These are phyloP conservation scores for Chymomyza amoena DNA, from an alignment of 2,888 invertebrate genomes.

Conservation along the genomic window DNA sequence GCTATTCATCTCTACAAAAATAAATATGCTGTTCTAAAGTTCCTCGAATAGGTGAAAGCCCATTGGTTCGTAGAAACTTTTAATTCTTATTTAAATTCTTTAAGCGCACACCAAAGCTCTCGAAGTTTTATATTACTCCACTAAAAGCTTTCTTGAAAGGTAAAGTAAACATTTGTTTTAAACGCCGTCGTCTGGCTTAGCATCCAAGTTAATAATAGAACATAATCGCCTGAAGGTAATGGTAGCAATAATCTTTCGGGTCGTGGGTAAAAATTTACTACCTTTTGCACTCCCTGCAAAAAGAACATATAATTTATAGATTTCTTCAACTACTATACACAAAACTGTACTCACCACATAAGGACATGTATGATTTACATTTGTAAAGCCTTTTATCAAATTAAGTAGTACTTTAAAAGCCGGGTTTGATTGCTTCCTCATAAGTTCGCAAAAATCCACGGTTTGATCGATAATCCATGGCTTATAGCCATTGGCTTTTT, in stretches of 20 bases:
- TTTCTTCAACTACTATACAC: background rate
- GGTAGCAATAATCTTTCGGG: background rate
- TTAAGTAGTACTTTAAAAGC: background rate
- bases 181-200: background rate
- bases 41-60: too few relatives aligned
- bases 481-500: slow-evolving; percentile 15
- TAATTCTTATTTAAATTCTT: too few relatives aligned
- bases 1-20: too few relatives aligned
- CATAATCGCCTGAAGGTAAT: background rate
- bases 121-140: too few relatives aligned
- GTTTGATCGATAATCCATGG: background rate
- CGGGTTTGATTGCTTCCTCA: background rate
- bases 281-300: background rate
- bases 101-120: too few relatives aligned
- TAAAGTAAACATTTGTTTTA: background rate
- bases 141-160: background rate
- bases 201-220: background rate
- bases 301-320: background rate
- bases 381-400: background rate
- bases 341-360: background rate
- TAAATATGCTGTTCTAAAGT: too few relatives aligned
- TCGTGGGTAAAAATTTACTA: background rate
- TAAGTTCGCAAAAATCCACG: background rate
- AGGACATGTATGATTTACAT: background rate
- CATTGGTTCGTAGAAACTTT: too few relatives aligned